Evolutionary conservation across 2,888 invertebrate genomes (phyloP).

Genomic region (Nycteola revayana): DNA sequence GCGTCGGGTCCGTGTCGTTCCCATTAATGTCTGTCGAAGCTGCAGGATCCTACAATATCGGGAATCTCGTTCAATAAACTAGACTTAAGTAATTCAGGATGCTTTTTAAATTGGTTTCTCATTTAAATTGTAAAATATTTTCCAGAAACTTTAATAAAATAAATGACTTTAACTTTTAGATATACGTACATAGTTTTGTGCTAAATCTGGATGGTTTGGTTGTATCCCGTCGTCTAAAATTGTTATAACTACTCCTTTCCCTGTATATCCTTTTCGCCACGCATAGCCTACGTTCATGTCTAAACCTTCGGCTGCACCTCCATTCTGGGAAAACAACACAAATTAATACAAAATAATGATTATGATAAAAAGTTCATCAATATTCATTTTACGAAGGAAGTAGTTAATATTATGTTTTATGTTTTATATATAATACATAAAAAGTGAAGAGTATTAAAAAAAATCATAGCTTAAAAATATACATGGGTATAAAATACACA

Average conservation of each 20-base stretch:
- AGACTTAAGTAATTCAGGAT: slow-evolving; percentile 20
- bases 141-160: too few relatives aligned
- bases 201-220: slow-evolving; percentile 96
- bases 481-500: too few relatives aligned
- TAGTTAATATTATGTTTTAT: too few relatives aligned
- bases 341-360: too few relatives aligned
- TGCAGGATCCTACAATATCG: slow-evolving; percentile 87
- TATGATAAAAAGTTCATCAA: too few relatives aligned
- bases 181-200: slow-evolving; percentile 93
- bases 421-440: too few relatives aligned
- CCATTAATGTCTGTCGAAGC: slow-evolving; percentile 99
- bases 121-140: too few relatives aligned
- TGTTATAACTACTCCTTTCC: slow-evolving; percentile 97
- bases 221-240: slow-evolving; percentile 99
- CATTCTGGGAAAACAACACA: slow-evolving; percentile 92
- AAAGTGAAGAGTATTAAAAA: too few relatives aligned
- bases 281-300: slow-evolving; percentile 98
- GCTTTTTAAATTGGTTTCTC: slow-evolving; percentile 13
- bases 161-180: background rate
- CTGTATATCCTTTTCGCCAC: slow-evolving; percentile 97
- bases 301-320: slow-evolving; percentile 95
- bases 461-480: too few relatives aligned
- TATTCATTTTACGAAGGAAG: too few relatives aligned
- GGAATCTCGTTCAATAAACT: slow-evolving; percentile 24
- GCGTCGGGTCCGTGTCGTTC: slow-evolving; percentile 98